A percentile compares a stretch with the other conserved stretches of the same genome.
phyloP scores from a whole-genome alignment of 1,140 invertebrate species.

The Helicorthomorpha holstii region DNA sequence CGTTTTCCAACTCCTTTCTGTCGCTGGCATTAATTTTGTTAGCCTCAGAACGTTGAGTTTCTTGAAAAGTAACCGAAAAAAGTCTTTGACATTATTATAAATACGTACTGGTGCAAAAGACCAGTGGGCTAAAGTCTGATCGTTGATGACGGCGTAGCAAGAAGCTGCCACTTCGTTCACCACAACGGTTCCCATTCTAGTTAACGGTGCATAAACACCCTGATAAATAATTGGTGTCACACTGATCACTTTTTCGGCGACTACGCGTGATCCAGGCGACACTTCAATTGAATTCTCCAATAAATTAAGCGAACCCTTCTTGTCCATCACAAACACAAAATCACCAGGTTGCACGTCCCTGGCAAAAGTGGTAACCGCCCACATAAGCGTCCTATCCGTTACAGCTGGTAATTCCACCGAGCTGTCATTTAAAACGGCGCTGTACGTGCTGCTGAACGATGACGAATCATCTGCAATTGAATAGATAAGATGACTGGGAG shows the following conservation, averaged over 20 bases:
- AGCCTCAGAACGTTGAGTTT: conserved; percentile 3
- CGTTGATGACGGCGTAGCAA: conserved; percentile 81
- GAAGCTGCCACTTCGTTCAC: conserved; percentile 81
- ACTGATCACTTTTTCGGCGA: conserved; percentile 40
- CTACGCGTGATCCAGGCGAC: conserved; percentile 7
- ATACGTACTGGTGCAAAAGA: conserved; percentile 60
- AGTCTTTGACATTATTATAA: conserved; percentile 24
- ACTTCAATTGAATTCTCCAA: conserved; percentile 25
- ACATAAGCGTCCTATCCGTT: conserved; percentile 13
- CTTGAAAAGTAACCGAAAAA: conserved; percentile 7
- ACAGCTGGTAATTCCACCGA: background rate
- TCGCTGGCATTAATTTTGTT: background rate
- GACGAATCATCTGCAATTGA: conserved; percentile 9
- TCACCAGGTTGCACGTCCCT: conserved; percentile 34
- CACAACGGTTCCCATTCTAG: conserved; percentile 64
- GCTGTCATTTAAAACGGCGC: background rate
- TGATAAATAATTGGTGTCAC: conserved; percentile 35
- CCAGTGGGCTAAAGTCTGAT: conserved; percentile 64
- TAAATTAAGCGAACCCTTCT: conserved; percentile 21
- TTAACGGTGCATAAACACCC: conserved; percentile 83
- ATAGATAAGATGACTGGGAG: conserved; percentile 63
- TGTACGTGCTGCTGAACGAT: conserved; percentile 1
- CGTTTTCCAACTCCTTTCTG: conserved; percentile 2
- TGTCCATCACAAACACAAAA: conserved; percentile 25
- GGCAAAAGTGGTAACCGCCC: conserved; percentile 33